These are phyloP conservation scores for Pygoscelis adeliae DNA, from an alignment of 2,113 vertebrate genomes.

Conservation along the genomic window DNA sequence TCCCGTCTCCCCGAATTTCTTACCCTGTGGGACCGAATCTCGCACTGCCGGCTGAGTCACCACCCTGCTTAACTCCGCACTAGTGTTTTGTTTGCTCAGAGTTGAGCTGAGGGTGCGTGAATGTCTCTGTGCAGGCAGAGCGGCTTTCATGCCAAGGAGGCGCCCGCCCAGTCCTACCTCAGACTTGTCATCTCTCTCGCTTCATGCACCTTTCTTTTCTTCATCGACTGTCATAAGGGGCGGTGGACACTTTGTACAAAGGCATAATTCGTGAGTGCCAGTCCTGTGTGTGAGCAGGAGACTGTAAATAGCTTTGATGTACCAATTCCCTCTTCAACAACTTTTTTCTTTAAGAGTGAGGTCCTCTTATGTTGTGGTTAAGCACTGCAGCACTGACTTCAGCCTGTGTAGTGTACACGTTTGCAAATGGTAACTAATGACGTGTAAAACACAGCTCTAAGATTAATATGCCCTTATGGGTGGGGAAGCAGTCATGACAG, in stretches of 20 bases:
- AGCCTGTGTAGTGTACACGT: not conserved
- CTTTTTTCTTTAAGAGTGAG: not conserved
- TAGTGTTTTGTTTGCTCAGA: not conserved
- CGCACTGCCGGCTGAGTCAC: not conserved
- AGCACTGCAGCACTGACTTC: not conserved
- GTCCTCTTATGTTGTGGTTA: not conserved
- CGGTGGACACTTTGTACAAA: not conserved
- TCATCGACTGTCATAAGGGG: not conserved
- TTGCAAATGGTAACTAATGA: not conserved
- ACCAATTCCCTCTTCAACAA: not conserved
- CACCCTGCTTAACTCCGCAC: not conserved
- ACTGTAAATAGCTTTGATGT: not conserved
- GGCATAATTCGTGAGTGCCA: not conserved
- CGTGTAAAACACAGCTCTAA: not conserved
- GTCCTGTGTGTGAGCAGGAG: not conserved
- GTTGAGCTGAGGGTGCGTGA: not conserved
- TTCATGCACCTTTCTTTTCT: not conserved
- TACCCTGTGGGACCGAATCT: slow-evolving; percentile 59
- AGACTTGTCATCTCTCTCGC: not conserved
- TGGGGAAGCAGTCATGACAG: not conserved
- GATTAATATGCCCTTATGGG: not conserved
- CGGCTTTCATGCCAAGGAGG: not conserved
- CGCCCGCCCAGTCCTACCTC: not conserved
- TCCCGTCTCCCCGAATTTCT: not conserved
- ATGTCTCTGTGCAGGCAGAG: not conserved